Evolutionary conservation across 2,797 vertebrate species (phyloP).

Genomic region (Rousettus madagascariensis): DNA sequence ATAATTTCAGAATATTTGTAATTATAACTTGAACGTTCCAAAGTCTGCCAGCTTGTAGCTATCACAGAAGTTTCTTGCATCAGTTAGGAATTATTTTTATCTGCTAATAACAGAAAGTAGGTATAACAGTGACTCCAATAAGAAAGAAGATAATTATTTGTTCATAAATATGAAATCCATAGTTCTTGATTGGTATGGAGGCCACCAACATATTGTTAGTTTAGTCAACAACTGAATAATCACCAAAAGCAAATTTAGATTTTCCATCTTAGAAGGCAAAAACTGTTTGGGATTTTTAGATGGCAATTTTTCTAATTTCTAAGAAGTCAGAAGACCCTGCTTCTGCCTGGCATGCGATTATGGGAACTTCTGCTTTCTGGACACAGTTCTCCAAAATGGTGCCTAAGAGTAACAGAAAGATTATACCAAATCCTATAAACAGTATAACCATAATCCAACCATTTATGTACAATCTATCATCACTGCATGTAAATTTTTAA

Average conservation of each 20-base stretch:
- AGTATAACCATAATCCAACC: background rate
- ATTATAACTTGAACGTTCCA: slow-evolving; percentile 40
- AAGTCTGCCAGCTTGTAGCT: slow-evolving; percentile 47
- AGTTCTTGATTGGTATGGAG: background rate
- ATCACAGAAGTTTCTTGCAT: slow-evolving; percentile 31
- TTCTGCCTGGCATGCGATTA: background rate
- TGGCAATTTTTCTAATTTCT: slow-evolving; percentile 31
- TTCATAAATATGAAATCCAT: slow-evolving; percentile 2
- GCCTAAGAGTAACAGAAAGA: background rate
- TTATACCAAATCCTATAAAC: background rate
- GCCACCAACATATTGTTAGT: background rate
- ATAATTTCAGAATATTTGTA: slow-evolving; percentile 24
- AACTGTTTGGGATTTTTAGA: background rate
- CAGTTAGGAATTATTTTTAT: slow-evolving; percentile 59
- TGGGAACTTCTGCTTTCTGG: background rate
- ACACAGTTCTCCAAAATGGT: background rate
- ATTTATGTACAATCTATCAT: background rate
- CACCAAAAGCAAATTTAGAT: background rate
- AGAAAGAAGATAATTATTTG: slow-evolving; percentile 37
- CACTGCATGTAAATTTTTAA: background rate
- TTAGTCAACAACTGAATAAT: background rate
- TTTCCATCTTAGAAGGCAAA: background rate
- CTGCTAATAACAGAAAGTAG: slow-evolving; percentile 56
- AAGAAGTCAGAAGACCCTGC: background rate
- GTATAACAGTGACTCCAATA: slow-evolving; percentile 13